Evolutionary conservation across 2,888 invertebrate genomes (phyloP).

Genomic region (Eupithecia inturbata): DNA sequence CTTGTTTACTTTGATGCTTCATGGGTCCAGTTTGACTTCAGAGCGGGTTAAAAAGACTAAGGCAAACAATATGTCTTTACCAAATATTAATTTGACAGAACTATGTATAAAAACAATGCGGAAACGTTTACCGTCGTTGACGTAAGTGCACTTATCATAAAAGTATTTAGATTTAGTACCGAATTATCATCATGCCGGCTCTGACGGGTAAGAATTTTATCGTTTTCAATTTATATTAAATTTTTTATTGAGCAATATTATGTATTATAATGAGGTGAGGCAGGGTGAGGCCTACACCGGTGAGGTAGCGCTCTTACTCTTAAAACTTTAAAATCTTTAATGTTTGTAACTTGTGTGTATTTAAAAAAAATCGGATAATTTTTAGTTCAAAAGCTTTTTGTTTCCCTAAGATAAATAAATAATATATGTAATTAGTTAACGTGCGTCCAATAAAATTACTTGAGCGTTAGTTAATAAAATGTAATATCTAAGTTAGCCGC

Average conservation of each 20-base stretch:
- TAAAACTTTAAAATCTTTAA: no score
- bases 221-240: background rate
- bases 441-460: no score
- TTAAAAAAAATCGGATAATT: no score
- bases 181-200: background rate
- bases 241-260: background rate
- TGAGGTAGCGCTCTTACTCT: no score
- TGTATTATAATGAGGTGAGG: background rate
- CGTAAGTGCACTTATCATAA: slow-evolving; percentile 3
- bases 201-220: slow-evolving; percentile 3
- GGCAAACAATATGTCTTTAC: background rate
- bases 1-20: background rate
- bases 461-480: no score
- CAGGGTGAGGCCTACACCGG: background rate
- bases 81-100: background rate
- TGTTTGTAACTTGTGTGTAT: no score
- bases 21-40: background rate
- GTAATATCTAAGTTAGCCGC: no score
- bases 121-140: slow-evolving; percentile 4
- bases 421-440: no score
- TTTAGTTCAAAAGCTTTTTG: no score
- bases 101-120: slow-evolving; percentile 1
- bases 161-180: slow-evolving; percentile 1
- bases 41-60: background rate
- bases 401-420: no score